Evolutionary conservation across 2,797 vertebrate species (phyloP).

Genomic region (Fistularia commersonii): DNA sequence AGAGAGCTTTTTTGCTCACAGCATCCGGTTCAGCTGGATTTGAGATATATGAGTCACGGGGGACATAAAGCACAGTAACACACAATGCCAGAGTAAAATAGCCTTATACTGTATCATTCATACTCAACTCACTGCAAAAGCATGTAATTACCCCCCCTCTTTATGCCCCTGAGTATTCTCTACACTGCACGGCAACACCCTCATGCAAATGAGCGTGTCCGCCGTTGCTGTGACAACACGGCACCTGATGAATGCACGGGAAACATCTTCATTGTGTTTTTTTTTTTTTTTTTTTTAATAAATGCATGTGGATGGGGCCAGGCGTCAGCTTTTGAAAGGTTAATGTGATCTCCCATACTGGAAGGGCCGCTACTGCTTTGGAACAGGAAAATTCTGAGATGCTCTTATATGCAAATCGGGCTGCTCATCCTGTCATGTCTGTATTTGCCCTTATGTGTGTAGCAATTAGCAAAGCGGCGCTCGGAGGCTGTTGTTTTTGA

Average conservation of each 20-base stretch:
- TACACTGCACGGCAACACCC: conserved; percentile 11
- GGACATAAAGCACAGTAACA: conserved; percentile 1
- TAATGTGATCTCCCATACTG: conserved; percentile 47
- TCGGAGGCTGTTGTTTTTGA: conserved; percentile 27
- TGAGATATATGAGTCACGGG: conserved; percentile 20
- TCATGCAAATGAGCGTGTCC: conserved; percentile 28
- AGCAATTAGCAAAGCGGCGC: conserved; percentile 15
- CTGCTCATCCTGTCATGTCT: no score
- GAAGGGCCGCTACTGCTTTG: not conserved
- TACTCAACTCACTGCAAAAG: no score
- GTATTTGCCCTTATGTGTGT: conserved; percentile 7
- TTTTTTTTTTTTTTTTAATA: no score
- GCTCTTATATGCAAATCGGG: not conserved
- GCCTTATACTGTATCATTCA: not conserved
- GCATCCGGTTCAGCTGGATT: conserved; percentile 10
- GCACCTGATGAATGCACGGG: conserved; percentile 27
- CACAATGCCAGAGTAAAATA: not conserved
- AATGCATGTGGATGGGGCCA: conserved; percentile 38
- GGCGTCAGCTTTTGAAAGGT: conserved; percentile 42
- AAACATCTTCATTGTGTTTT: conserved; percentile 18
- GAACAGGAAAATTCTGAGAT: not conserved
- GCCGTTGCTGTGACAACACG: conserved; percentile 36
- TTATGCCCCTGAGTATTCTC: conserved; percentile 11
- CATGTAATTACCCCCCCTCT: conserved; percentile 2
- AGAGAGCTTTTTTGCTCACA: conserved; percentile 3